phyloP scores from a whole-genome alignment of 2,888 invertebrate genomes.

The Aleiodes testaceus region DNA sequence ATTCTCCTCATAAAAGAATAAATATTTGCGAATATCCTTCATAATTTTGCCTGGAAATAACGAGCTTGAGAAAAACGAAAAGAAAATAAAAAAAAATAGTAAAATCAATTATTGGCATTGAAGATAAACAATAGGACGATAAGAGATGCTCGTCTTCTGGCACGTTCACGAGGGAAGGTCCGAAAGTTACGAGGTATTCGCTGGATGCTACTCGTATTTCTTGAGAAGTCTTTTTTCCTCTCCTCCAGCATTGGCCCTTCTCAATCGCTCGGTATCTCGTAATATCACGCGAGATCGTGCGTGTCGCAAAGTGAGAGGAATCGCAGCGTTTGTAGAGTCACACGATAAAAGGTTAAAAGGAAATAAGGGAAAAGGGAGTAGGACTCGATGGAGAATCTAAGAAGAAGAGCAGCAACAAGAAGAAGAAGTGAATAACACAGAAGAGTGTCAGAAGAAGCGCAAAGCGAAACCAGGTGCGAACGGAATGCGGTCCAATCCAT shows the following conservation, averaged over 20 bases:
- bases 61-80: not conserved
- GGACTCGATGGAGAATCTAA: constrained; percentile 15
- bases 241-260: not conserved
- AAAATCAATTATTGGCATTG: constrained; percentile 12
- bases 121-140: constrained; percentile 4
- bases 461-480: constrained; percentile 66
- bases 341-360: constrained; percentile 34
- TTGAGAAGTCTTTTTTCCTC: constrained; percentile 5
- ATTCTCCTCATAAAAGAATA: no score
- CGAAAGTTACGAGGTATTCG: constrained; percentile 26
- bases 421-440: constrained; percentile 14
- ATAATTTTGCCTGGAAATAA: not conserved
- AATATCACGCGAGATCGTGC: constrained; percentile 31
- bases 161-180: constrained; percentile 9
- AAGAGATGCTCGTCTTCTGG: not conserved
- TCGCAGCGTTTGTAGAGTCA: constrained; percentile 29
- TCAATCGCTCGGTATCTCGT: constrained; percentile 31
- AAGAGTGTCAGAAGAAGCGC: constrained; percentile 38
- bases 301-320: constrained; percentile 24
- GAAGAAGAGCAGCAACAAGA: not conserved
- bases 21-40: no score
- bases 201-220: constrained; percentile 24
- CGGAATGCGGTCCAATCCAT: constrained; percentile 71
- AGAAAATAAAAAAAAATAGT: not conserved
- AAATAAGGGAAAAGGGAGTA: constrained; percentile 31